Evolutionary conservation across 2,113 vertebrate species (phyloP).

Genomic region (Podarcis cretensis): DNA sequence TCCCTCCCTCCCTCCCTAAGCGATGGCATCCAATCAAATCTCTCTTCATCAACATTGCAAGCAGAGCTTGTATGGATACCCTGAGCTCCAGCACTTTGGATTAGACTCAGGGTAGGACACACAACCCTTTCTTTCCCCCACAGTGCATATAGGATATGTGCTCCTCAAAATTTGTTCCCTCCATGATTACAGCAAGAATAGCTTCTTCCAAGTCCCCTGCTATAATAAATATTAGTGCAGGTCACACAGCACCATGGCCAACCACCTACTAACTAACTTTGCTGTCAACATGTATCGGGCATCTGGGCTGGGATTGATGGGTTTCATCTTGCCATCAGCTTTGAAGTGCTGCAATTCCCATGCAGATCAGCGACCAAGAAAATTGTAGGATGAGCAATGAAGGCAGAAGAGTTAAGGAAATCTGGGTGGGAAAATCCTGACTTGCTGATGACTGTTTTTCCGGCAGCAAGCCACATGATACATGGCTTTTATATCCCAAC

Average conservation of each 20-base stretch:
- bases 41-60: not conserved
- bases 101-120: no score
- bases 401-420: not conserved
- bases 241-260: no score
- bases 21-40: not conserved
- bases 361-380: not conserved
- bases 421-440: not conserved
- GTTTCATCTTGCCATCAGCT: not conserved
- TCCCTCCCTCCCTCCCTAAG: no score
- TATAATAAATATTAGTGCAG: not conserved
- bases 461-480: not conserved
- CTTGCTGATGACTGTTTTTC: not conserved
- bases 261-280: not conserved
- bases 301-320: no score
- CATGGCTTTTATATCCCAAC: not conserved
- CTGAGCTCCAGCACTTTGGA: not conserved
- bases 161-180: not conserved
- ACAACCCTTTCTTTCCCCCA: not conserved
- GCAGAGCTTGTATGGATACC: not conserved
- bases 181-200: not conserved
- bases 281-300: not conserved
- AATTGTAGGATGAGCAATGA: no score
- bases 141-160: not conserved
- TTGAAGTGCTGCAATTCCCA: no score
- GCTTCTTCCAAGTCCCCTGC: not conserved